These are phyloP conservation scores for Sceloporus undulatus DNA, from an alignment of 2,113 vertebrate species.

Conservation along the genomic window DNA sequence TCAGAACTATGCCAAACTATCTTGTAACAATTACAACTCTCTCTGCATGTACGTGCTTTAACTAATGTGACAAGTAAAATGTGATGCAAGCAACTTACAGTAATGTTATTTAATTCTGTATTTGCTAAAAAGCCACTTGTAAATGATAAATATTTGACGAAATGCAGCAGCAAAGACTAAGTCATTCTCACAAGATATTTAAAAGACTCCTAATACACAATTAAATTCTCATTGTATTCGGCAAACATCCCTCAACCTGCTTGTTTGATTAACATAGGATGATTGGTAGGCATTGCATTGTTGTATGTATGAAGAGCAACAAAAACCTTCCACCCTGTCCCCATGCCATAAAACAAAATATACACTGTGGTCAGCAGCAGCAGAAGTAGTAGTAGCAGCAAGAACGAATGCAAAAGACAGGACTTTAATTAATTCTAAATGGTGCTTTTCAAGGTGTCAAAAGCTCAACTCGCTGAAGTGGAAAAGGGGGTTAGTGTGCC, in stretches of 20 bases:
- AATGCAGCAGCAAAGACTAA: conserved; percentile 23
- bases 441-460: conserved; percentile 92
- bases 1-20: conserved; percentile 16
- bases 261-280: conserved; percentile 43
- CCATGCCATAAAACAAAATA: conserved; percentile 76
- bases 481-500: conserved; percentile 92
- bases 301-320: neutral
- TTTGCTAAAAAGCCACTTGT: conserved; percentile 10
- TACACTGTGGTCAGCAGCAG: conserved; percentile 61
- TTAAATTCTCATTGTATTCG: conserved; percentile 36
- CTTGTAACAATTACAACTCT: conserved; percentile 35
- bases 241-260: conserved; percentile 24
- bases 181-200: neutral
- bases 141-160: neutral
- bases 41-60: conserved; percentile 19
- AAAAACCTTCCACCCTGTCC: neutral
- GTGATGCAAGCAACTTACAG: neutral
- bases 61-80: conserved; percentile 34
- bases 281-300: conserved; percentile 59
- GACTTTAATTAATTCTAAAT: conserved; percentile 99
- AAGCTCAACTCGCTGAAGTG: conserved; percentile 91
- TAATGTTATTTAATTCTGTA: neutral
- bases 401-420: conserved; percentile 86
- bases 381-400: conserved; percentile 61
- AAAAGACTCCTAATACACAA: conserved; percentile 12